These are phyloP conservation scores for Hippopotamyrus pictus DNA, from an alignment of 2,797 vertebrate species.

Conservation along the genomic window DNA sequence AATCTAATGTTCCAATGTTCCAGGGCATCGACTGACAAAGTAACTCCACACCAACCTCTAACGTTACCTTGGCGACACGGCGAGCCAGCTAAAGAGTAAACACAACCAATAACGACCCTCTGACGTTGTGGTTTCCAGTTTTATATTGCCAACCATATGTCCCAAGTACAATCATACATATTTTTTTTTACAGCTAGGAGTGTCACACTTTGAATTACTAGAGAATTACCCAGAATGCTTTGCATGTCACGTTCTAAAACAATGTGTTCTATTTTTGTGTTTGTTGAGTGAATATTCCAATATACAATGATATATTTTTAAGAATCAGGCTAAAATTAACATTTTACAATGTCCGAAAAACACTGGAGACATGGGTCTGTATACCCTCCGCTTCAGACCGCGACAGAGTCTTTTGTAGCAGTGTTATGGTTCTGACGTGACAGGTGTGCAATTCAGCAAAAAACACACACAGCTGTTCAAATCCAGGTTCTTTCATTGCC, in stretches of 20 bases:
- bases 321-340: background rate
- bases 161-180: background rate
- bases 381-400: background rate
- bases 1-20: conserved; percentile 26
- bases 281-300: background rate
- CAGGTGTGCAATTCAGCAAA: background rate
- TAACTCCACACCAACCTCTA: conserved; percentile 41
- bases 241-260: background rate
- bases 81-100: conserved; percentile 21
- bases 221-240: background rate
- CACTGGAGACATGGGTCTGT: background rate
- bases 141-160: background rate
- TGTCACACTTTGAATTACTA: background rate
- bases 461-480: conserved; percentile 7
- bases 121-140: background rate
- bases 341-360: background rate
- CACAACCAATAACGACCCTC: conserved; percentile 38
- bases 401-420: background rate
- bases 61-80: conserved; percentile 46
- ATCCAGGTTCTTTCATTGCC: background rate
- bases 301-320: background rate
- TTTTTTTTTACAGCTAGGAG: background rate
- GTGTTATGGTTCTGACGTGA: background rate
- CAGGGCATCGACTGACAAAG: conserved; percentile 49
- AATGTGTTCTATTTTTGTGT: background rate